Percentiles rank a stretch among this genome's conserved stretches.
These are phyloP conservation scores for Aurelia aurita complex sp. Pacific DNA, from an alignment of 30 jellyfish, hydroid and myxozoan genomes.

Conservation along the genomic window DNA sequence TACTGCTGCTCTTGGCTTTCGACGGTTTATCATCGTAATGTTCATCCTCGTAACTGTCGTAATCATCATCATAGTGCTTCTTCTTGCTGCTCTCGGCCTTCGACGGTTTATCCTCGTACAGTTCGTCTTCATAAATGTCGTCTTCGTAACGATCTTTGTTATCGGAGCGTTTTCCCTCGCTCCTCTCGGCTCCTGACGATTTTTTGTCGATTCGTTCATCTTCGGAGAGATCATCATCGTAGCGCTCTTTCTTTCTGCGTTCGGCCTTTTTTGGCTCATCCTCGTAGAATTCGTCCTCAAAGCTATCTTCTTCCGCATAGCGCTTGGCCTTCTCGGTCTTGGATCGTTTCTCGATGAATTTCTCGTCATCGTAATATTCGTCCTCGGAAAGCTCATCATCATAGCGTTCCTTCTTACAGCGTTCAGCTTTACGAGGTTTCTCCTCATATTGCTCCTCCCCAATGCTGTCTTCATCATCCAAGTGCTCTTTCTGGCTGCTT, in stretches of 20 bases:
- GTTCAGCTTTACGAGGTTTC: background rate
- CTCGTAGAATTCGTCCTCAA: background rate
- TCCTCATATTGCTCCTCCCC: background rate
- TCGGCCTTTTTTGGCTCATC: background rate
- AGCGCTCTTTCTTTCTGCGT: background rate
- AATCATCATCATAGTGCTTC: conserved; percentile 9
- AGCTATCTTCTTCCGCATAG: background rate
- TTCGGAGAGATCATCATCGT: background rate
- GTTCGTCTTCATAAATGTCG: background rate
- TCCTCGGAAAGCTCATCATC: conserved; percentile 1
- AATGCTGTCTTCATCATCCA: background rate
- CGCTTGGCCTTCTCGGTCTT: no score
- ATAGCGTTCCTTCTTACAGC: background rate
- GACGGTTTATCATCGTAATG: conserved; percentile 14
- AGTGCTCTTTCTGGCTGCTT: background rate
- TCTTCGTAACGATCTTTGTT: background rate
- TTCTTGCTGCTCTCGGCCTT: background rate
- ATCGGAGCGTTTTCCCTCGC: background rate
- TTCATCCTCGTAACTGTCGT: conserved; percentile 2
- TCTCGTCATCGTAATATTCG: conserved; percentile 3
- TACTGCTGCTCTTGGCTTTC: background rate
- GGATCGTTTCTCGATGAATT: background rate
- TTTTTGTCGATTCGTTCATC: background rate
- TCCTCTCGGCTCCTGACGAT: no score
- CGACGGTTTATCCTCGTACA: background rate